These are phyloP conservation scores for Pollenia labialis DNA, from an alignment of 2,888 invertebrate species.

Conservation along the genomic window DNA sequence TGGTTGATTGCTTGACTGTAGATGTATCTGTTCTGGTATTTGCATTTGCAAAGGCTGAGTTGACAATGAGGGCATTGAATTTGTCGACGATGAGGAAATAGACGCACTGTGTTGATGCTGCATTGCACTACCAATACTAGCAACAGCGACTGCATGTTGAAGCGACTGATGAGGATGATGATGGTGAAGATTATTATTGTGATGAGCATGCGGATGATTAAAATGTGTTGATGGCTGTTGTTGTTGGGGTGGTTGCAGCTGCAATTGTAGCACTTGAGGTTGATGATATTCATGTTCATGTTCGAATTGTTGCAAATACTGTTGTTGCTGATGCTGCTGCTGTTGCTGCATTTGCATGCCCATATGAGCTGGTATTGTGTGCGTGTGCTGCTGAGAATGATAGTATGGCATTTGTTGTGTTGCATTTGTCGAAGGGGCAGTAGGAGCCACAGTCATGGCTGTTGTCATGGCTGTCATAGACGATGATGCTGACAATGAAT, in stretches of 20 bases:
- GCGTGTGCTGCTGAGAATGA: slow-evolving; percentile 73
- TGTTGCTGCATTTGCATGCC: slow-evolving; percentile 73
- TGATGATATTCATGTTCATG: slow-evolving; percentile 83
- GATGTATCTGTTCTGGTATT: slow-evolving; percentile 68
- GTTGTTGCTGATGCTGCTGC: slow-evolving; percentile 76
- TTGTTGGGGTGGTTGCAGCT: slow-evolving; percentile 74
- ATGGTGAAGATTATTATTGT: slow-evolving; percentile 49
- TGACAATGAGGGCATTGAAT: slow-evolving; percentile 78
- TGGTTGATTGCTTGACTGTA: slow-evolving; percentile 65
- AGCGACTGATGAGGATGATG: slow-evolving; percentile 75
- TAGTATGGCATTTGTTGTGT: slow-evolving; percentile 66
- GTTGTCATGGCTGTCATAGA: slow-evolving; percentile 75
- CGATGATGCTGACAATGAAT: slow-evolving; percentile 76
- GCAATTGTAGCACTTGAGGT: slow-evolving; percentile 80
- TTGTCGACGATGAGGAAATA: slow-evolving; percentile 77
- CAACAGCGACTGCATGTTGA: slow-evolving; percentile 15
- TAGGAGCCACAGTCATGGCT: slow-evolving; percentile 72
- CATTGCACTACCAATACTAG: neutral
- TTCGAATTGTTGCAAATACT: slow-evolving; percentile 77
- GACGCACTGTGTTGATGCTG: slow-evolving; percentile 73
- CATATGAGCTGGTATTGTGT: slow-evolving; percentile 34
- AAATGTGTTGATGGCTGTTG: slow-evolving; percentile 60
- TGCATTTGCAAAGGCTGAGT: slow-evolving; percentile 71
- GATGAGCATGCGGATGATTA: slow-evolving; percentile 72
- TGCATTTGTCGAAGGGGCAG: slow-evolving; percentile 65